Conservation (phyloP, 2,113 vertebrate species). For the Ptilonorhynchus violaceus region DNA sequence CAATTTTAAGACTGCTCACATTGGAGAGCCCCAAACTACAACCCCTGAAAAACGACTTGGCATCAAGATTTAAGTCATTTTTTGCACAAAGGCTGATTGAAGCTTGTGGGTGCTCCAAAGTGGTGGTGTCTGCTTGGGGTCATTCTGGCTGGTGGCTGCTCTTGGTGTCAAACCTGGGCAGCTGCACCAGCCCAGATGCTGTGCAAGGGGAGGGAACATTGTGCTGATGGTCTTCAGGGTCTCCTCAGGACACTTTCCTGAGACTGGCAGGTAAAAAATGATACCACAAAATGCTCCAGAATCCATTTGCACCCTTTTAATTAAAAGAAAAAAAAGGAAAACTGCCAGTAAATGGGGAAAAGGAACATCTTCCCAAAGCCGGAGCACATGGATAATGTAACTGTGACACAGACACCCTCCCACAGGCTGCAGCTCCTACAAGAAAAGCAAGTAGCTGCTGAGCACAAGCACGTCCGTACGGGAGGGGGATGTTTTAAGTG, state of each 20-base stretch:
- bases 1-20: background rate
- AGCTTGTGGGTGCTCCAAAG: background rate
- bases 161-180: background rate
- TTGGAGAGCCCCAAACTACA: background rate
- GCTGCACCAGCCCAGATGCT: background rate
- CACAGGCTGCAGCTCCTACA: slow-evolving; percentile 20
- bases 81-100: background rate
- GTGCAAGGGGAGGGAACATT: background rate
- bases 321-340: background rate
- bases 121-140: background rate
- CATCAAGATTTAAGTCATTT: background rate
- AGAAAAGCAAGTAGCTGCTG: slow-evolving; percentile 49
- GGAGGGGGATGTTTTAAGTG: background rate
- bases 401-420: slow-evolving; percentile 36
- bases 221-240: background rate
- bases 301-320: background rate
- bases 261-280: background rate
- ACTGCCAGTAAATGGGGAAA: background rate
- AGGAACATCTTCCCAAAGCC: background rate
- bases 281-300: background rate
- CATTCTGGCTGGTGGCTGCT: background rate
- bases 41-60: background rate
- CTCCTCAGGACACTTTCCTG: background rate
- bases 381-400: background rate
- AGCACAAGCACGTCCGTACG: background rate